Conservation (phyloP, 2,888 invertebrate genomes). For the Acanthosepion esculentum region DNA sequence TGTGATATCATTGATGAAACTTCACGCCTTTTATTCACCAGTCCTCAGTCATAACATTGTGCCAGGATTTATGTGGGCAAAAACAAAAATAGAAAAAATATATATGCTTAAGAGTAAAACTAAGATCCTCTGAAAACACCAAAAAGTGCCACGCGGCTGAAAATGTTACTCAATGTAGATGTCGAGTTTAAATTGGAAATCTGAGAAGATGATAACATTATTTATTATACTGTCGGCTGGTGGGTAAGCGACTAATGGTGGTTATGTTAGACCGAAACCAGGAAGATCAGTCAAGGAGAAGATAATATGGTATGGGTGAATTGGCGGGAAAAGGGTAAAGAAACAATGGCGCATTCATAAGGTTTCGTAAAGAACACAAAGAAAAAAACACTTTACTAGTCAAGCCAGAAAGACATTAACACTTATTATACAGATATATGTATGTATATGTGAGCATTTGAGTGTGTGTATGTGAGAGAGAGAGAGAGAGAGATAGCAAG, state of each 20-base stretch:
- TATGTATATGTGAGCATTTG: too few relatives aligned
- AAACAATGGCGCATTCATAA: not conserved
- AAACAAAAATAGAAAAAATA: too few relatives aligned
- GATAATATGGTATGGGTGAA: not conserved
- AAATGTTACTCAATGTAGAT: not conserved
- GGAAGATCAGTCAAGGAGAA: not conserved
- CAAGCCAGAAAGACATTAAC: not conserved
- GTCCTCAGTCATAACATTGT: too few relatives aligned
- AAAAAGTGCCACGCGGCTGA: not conserved
- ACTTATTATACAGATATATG: not conserved
- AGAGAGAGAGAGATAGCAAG: not conserved
- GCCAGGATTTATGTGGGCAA: too few relatives aligned
- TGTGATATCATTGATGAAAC: too few relatives aligned
- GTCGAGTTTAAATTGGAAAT: conserved; percentile 18
- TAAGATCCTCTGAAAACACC: not conserved
- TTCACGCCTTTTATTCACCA: too few relatives aligned
- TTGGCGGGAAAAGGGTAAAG: not conserved
- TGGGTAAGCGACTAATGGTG: not conserved
- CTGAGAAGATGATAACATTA: not conserved
- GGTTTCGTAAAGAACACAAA: not conserved
- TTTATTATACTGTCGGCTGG: not conserved
- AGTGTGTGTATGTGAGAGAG: too few relatives aligned
- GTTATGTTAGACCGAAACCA: not conserved
- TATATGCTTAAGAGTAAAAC: too few relatives aligned
- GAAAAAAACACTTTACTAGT: not conserved